A percentile compares a stretch with the other conserved stretches of the same genome.
These are phyloP conservation scores for Albula goreensis DNA, from an alignment of 2,113 vertebrate species.

Conservation along the genomic window DNA sequence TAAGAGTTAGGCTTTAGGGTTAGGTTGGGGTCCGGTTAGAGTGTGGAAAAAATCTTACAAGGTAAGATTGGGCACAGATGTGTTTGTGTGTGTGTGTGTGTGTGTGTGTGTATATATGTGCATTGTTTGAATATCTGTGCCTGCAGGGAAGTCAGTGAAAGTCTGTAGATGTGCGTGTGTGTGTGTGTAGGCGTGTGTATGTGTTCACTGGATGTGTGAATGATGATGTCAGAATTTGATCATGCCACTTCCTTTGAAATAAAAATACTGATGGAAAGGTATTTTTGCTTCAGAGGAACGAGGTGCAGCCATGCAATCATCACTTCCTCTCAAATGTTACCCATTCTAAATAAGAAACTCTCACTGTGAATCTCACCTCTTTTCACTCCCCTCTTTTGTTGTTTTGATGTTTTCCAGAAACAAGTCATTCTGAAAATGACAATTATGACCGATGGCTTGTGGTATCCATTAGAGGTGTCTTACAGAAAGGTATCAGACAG, in stretches of 20 bases:
- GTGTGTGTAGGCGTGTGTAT: background rate
- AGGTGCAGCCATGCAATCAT: background rate
- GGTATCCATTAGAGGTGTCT: background rate
- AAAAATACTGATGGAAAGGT: background rate
- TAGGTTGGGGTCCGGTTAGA: too few species aligned
- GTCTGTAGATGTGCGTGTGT: background rate
- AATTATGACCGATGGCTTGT: background rate
- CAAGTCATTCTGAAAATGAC: too few species aligned
- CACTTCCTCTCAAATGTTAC: slow-evolving; percentile 19
- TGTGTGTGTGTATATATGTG: too few species aligned
- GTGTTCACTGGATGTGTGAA: background rate
- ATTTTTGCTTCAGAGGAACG: background rate
- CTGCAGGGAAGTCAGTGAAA: too few species aligned
- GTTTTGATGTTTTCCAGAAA: background rate
- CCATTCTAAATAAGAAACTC: slow-evolving; percentile 4
- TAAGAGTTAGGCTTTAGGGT: too few species aligned
- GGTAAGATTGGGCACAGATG: background rate
- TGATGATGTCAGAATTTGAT: background rate
- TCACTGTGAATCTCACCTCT: background rate
- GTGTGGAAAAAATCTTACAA: background rate
- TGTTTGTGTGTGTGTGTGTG: background rate
- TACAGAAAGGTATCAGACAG: too few species aligned
- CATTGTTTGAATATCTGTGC: background rate
- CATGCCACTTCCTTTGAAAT: background rate
- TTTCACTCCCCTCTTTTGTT: slow-evolving; percentile 10